Base-by-base conservation (phyloP, 2,113 vertebrate genomes). In the Peromyscus leucopus region DNA sequence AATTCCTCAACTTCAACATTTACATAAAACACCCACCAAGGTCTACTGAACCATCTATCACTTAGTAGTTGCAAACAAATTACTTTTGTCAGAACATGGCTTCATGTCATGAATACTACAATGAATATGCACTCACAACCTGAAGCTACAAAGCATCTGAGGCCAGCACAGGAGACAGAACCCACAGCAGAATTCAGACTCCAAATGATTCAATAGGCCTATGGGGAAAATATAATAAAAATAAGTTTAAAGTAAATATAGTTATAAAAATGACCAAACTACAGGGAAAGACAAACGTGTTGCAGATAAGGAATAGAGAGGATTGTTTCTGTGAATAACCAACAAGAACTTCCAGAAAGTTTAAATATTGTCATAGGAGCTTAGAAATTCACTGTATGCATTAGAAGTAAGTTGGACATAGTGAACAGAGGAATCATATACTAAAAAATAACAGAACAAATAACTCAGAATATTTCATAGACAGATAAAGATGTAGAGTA, bases 271-370 rank as follows among this genome's bases (percentile, higher is more conserved):
- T 59, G 78, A 78, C n/a, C n/a, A 67, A 92, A 46, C 2, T 10
- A 80, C 39, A 42, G 67, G 24, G 83, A 91, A 84, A 51, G 12
- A 78, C 21, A 59, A 89, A 48, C 13, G 5, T 2, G 19, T 1
- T 90, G 6, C n/a, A 33, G 3, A 2, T 17, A 51, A 91, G 61
- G 48, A 80, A 51, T 3, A 71, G 21, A 39, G 22, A 95, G 7
- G 36, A 33, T 88, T 90, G 33, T 74, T 92, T 24, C 28, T 84
- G 95, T 24, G 76, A 51, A 95, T 65, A 93, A 55, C 17, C 33
- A 78, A 21, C 9, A 51, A 78, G 36, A 96, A 91, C 95, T 91
- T 91, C 28, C 74, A 91, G 28, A 69, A 93, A 85, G n/a, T 22
- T 78, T 78, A 63, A 82, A 84, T 3, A 88, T 51, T 91, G 10